A percentile compares a stretch with the other conserved stretches of the same genome.
phyloP scores from a whole-genome alignment of 2,113 vertebrate genomes.

The Ictalurus punctatus region DNA sequence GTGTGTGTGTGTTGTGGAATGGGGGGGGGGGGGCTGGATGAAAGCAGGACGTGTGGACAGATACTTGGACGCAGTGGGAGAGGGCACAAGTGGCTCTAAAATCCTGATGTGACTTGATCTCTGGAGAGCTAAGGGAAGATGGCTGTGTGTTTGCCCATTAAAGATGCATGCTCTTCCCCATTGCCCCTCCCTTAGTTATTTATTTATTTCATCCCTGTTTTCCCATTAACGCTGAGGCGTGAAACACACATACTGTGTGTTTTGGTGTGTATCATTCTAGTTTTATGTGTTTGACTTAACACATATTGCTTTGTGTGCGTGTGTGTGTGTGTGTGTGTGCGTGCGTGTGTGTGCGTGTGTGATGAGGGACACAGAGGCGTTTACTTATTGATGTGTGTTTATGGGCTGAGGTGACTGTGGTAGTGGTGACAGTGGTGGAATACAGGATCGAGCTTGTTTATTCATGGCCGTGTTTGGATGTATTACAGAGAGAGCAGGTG shows the following conservation, averaged over 20 bases:
- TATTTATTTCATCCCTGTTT: conserved; percentile 53
- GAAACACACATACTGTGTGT: conserved; percentile 17
- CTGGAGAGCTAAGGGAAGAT: conserved; percentile 61
- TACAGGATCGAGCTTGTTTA: conserved; percentile 74
- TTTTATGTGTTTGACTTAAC: conserved; percentile 40
- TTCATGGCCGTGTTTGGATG: conserved; percentile 74
- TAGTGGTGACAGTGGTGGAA: conserved; percentile 65
- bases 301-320: conserved; percentile 33
- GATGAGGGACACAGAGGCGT: conserved; percentile 64
- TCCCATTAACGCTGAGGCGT: conserved; percentile 62
- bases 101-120: conserved; percentile 67
- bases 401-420: conserved; percentile 57
- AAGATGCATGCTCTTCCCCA: conserved; percentile 37
- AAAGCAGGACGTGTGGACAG: conserved; percentile 50
- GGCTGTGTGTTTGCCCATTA: conserved; percentile 39
- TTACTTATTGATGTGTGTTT: conserved; percentile 77
- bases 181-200: conserved; percentile 42
- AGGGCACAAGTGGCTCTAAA: conserved; percentile 37
- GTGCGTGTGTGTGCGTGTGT: conserved; percentile 49
- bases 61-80: conserved; percentile 59
- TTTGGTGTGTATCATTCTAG: background rate
- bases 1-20: no score
- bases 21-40: conserved; percentile 17
- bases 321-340: conserved; percentile 60
- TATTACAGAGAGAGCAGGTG: conserved; percentile 80